Evolutionary conservation across 2,888 invertebrate genomes (phyloP), one percentile per base, ranked within the genome.

Genomic region (Brenthis hecate): DNA sequence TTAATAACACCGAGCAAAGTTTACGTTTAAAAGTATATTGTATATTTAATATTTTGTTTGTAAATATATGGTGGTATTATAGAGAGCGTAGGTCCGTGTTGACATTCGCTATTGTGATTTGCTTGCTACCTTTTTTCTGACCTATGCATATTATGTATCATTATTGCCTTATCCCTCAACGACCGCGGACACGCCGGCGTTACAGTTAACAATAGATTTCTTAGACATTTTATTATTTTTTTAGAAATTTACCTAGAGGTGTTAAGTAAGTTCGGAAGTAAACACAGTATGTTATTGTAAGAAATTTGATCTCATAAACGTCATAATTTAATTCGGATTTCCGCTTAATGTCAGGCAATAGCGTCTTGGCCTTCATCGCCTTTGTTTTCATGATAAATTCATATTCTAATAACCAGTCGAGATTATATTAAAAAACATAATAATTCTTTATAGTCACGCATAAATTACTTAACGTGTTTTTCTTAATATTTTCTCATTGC

Each of bases 41-140:
- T 76, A 80, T 81, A 84, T 81, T 11, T 8, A 43, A 82, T 67
- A 66, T 65, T 72, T 66, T 84, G 83, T 87, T 87, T 79, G 84
- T 87, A 89, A 89, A 89, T 87, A 88, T 75, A 75, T 13, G 76
- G 77, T 78, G 78, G 48, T 78, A 78, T 82, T 11, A 87, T 85
- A 84, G 84, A 83, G 28, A 83, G 85, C 83, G 82, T 83, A 82
- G 84, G 71, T 67, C 71, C 68, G 56, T 65, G 56, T 60, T 69
- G 69, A 69, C 61, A 67, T 51, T 56, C 43, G 56, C 47, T 56
- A 16, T 56, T 47, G 47, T 13, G 19, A 61, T 56, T 50, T 36
- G 43, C 55, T 48, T 55, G 11, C n/a, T 48, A 19, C 1, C 13
- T 14, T n/a, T 6, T 47, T 11, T 19, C n/a, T 48, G 48, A 28